Base-by-base conservation (phyloP, 2,113 vertebrate species). In the Phaethornis superciliosus region DNA sequence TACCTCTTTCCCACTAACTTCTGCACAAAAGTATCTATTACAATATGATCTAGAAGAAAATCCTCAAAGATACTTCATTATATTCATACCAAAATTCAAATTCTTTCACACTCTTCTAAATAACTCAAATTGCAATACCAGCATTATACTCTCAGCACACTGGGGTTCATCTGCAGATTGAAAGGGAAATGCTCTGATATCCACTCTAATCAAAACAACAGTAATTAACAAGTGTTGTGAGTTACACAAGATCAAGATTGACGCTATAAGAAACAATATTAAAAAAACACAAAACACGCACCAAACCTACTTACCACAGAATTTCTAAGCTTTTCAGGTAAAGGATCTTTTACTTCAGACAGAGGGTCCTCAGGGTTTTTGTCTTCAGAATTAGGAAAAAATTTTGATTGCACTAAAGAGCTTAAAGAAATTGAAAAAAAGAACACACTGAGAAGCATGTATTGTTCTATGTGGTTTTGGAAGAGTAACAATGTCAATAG, bases 311-410 rank as follows among this genome's bases (percentile, higher is more conserved):
- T 98, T 98, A 99, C 99, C 96, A 99, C 99, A 81, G 99, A 99
- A 96, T 98, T 99, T 96, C 97, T 98, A 89, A 99, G 98, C 97
- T 99, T 99, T 90, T 99, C 99, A 27, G 99, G 99, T 67, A 99
- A 97, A 81, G 99, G 99, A 93, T 99, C 99, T 97, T 99, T 99
- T 30, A 99, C 99, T 96, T 99, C 99, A 90, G 98, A 98, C 47
- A 99, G 96, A 74, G 99, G 99, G 96, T 99, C 99, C 96, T 99
- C 99, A 27, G 99, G 99, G 96, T 99, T 99, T 97, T 99, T 99
- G 95, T 99, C 99, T 97, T 99, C 99, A 89, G 98, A 96, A 96
- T 98, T 98, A 88, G 99, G 99, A 94, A 99, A 98, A 96, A 99
- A 97, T 96, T 99, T 99, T 88, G 99, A 99, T 97, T 99, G 99